These are phyloP conservation scores for Grantiella picta DNA, from an alignment of 2,113 vertebrate species.

Conservation along the genomic window DNA sequence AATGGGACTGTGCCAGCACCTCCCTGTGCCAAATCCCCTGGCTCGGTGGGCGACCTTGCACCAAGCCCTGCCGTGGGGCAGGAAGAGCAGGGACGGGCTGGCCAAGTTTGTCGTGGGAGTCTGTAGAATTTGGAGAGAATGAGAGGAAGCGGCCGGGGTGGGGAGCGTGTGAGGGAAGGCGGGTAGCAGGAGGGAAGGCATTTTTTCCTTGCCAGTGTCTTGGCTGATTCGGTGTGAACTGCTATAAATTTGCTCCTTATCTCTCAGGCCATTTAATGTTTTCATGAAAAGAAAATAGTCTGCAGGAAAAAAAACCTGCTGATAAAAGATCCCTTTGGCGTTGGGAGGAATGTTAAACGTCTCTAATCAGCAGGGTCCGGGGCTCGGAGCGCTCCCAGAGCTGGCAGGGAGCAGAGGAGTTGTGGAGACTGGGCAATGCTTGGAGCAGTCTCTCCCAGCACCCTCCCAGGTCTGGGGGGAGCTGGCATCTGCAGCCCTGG, in stretches of 20 bases:
- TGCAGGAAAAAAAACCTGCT: conserved; percentile 46
- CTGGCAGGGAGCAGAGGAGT: neutral
- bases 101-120: conserved; percentile 42
- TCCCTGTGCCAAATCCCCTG: neutral
- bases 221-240: conserved; percentile 77
- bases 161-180: conserved; percentile 26
- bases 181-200: conserved; percentile 50
- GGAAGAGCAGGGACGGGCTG: conserved; percentile 59
- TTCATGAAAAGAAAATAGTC: conserved; percentile 74
- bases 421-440: neutral
- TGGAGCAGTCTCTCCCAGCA: neutral
- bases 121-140: conserved; percentile 76
- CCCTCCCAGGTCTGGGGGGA: neutral
- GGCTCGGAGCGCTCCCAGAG: neutral
- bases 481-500: neutral
- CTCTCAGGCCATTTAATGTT: conserved; percentile 69
- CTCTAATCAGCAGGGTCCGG: conserved; percentile 56
- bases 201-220: conserved; percentile 75
- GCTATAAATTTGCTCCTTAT: conserved; percentile 75
- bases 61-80: conserved; percentile 43
- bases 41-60: neutral
- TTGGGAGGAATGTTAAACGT: conserved; percentile 49
- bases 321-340: conserved; percentile 67
- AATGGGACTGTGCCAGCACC: neutral
- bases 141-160: conserved; percentile 72